Evolutionary conservation across 1,140 invertebrate genomes (phyloP).

Genomic region (Tetragonula clypearis): DNA sequence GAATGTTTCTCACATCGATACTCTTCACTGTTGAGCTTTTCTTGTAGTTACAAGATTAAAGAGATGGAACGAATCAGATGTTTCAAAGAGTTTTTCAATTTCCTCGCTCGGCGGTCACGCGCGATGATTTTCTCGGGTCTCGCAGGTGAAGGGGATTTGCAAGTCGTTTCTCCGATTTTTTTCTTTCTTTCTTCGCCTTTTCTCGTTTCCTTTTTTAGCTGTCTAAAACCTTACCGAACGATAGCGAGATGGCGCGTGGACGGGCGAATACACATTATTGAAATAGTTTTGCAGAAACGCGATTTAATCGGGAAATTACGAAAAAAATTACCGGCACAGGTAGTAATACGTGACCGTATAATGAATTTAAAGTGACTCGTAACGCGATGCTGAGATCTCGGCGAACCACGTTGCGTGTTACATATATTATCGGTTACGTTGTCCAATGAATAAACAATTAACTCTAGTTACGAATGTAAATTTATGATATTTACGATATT

Average conservation of each 20-base stretch:
- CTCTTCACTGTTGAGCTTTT: background rate
- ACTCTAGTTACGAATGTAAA: background rate
- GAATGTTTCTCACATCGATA: background rate
- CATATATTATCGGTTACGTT: background rate
- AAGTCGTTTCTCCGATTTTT: constrained; percentile 46
- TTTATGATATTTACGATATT: no score
- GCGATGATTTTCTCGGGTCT: constrained; percentile 64
- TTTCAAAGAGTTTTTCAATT: constrained; percentile 31
- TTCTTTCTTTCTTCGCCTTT: background rate
- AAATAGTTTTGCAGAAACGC: constrained; percentile 33
- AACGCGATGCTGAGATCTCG: background rate
- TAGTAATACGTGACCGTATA: constrained; percentile 46
- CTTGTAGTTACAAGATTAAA: background rate
- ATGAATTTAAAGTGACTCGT: constrained; percentile 36
- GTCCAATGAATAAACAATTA: background rate
- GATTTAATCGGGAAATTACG: constrained; percentile 45
- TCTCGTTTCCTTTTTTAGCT: background rate
- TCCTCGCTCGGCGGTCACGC: constrained; percentile 61
- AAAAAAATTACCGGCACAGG: constrained; percentile 34
- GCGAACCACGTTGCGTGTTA: background rate
- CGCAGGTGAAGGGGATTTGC: constrained; percentile 72
- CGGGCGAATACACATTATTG: constrained; percentile 20
- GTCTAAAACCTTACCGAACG: background rate
- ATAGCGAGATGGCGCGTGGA: background rate
- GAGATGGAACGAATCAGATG: no score